Base-by-base conservation (phyloP, 1,140 invertebrate genomes). In the Acyrthosiphon pisum region DNA sequence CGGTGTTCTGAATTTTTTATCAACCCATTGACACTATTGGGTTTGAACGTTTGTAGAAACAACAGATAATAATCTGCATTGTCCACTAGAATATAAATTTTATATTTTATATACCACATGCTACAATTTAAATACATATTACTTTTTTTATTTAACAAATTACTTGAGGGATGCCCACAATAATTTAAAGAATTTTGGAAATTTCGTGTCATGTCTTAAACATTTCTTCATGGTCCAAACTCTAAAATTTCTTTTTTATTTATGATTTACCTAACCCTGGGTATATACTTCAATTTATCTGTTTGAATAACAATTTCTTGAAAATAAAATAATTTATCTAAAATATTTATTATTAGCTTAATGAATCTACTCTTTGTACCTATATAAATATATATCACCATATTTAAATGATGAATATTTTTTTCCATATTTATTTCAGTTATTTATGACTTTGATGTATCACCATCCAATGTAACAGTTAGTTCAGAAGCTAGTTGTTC, bases 401-500 rank as follows among this genome's bases (percentile, higher is more conserved):
- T 76, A 76, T 20, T n/a, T n/a, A 76, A 76, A 76, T 76, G 6
- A 76, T 68, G 18, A 68, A 68, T 68, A 53, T 53, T 6, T 53
- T 23, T 23, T n/a, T 76, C 20, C 18, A 22, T 83, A 37, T 37
- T 83, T 83, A 9, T 92, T 92, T 53, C 35, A 92, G 91, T 44
- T 41, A 23, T 92, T 50, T 9, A 53, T n/a, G 81, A 53, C 23
- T 92, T 92, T 92, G 76, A 53, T n/a, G 35, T 30, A 41, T 41
- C 48, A 26, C 91, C 91, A 3, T 1, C 8, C 8, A 92, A 92
- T 53, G 41, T 92, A 53, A 92, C 91, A 30, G 48, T 92, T 53
- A 84, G 46, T 92, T 84, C 91, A 91, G 90, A 91, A 91, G 68
- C 44, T 84, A 84, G 91, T 83, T 81, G 93, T 53, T 44, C 94